Evolutionary conservation across 2,113 vertebrate species (phyloP), one percentile per base, ranked within the genome.

Genomic region (Ceratotherium simum): DNA sequence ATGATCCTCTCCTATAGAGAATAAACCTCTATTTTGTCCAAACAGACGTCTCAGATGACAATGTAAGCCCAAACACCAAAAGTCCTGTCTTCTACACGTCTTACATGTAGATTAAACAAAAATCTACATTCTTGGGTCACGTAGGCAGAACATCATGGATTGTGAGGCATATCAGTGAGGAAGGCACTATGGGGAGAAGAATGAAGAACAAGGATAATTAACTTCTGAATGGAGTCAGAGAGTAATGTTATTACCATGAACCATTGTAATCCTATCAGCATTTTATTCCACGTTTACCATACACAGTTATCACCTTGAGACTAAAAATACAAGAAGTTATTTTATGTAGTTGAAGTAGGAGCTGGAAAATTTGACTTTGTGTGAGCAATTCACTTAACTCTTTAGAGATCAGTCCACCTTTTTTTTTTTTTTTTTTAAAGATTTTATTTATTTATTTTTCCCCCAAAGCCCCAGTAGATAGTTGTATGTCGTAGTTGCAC

Each of bases 261-360:
- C 51, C 12, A 64, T 94, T 79, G 36, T 51, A 83, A 64, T 91
- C 6, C 62, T 91, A 1, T 65, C 7, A 69, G 36, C 10, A 69
- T 83, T 91, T 93, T 91, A 46, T 70, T 81, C 23, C 23, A 48
- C 12, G 70, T 60, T 11, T 70, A 64, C 23, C 8, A 48, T 76
- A 62, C 42, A 23, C 18, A 46, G 42, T 79, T 79, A 2, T 85
- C 46, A 58, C 31, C 8, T 56, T 82, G 31, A 65, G 46, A 65
- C 31, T 39, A 58, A 83, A 84, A 65, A 16, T 56, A 73, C 23
- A 39, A 70, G 31, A 90, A 46, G 2, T 64, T 78, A 36, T 56
- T 86, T 96, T 92, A 92, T 42, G 33, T 72, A 85, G 25, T 76
- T 39, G 54, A 54, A 85, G 29, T 92, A 46, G 29, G n/a, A 95